A percentile compares a stretch with the other conserved stretches of the same genome.
Evolutionary conservation across 2,888 invertebrate genomes (phyloP).

Genomic region (Doris montereyensis): DNA sequence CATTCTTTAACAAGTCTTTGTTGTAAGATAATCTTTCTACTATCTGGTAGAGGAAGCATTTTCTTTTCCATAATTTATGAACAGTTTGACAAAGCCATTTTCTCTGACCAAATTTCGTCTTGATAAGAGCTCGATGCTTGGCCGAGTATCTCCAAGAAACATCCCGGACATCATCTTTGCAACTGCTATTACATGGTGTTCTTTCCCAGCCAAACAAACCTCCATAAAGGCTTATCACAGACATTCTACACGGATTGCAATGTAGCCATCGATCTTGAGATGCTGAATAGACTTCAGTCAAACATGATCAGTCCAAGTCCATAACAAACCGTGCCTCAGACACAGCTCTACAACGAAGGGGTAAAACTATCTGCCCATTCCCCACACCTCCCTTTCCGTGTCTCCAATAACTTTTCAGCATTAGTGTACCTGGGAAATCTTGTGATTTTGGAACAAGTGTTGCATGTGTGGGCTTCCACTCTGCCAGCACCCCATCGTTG

Average conservation of each 20-base stretch:
- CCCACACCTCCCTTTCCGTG: conserved; percentile 91
- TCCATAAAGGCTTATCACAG: conserved; percentile 93
- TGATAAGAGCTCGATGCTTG: conserved; percentile 68
- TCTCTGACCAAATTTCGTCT: conserved; percentile 69
- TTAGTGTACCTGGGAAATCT: conserved; percentile 91
- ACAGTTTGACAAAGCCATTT: conserved; percentile 68
- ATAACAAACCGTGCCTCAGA: conserved; percentile 75
- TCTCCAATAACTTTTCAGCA: conserved; percentile 83
- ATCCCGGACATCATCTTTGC: conserved; percentile 86
- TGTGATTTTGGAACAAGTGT: conserved; percentile 56
- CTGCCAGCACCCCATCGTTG: conserved; percentile 71
- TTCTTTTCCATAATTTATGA: conserved; percentile 58
- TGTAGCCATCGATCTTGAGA: conserved; percentile 89
- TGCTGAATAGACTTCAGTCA: conserved; percentile 90
- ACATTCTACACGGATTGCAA: conserved; percentile 93
- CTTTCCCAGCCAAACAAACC: conserved; percentile 82
- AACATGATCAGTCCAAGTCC: conserved; percentile 93
- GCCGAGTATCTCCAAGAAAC: conserved; percentile 90
- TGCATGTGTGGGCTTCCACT: conserved; percentile 75
- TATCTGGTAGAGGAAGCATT: conserved; percentile 53
- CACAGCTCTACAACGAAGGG: conserved; percentile 74
- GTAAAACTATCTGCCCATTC: conserved; percentile 98
- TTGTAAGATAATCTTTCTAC: conserved; percentile 53
- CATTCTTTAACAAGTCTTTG: conserved; percentile 78
- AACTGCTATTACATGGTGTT: conserved; percentile 89